Conservation (phyloP, 2,113 vertebrate species). For the Myotis brandtii region DNA sequence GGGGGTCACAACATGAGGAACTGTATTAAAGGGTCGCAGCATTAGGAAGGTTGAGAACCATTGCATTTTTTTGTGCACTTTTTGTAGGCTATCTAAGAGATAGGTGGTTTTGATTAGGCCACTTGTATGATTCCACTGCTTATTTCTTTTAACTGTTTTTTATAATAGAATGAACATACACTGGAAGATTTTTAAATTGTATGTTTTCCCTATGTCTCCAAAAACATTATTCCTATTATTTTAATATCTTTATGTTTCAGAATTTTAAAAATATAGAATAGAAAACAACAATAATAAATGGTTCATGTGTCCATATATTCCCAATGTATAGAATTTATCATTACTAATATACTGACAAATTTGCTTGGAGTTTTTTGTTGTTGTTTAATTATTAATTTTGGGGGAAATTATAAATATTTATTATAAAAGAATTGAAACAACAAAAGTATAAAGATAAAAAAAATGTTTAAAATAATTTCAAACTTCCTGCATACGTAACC, state of each 20-base stretch:
- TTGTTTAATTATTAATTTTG: neutral
- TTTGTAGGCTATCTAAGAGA: neutral
- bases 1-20: no score
- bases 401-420: neutral
- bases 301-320: neutral
- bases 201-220: neutral
- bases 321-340: neutral
- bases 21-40: no score
- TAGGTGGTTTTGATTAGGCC: neutral
- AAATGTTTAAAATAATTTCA: neutral
- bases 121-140: neutral
- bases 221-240: neutral
- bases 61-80: neutral
- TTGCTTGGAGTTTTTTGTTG: neutral
- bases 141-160: neutral
- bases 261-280: conserved; percentile 23
- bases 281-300: neutral
- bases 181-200: conserved; percentile 25
- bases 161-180: neutral
- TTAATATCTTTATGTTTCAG: neutral
- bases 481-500: neutral
- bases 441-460: neutral
- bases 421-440: neutral
- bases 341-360: neutral
- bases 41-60: no score